A percentile compares a stretch with the other conserved stretches of the same genome.
Evolutionary conservation across 2,113 vertebrate species (phyloP).

Genomic region (Campylorhamphus procurvoides): DNA sequence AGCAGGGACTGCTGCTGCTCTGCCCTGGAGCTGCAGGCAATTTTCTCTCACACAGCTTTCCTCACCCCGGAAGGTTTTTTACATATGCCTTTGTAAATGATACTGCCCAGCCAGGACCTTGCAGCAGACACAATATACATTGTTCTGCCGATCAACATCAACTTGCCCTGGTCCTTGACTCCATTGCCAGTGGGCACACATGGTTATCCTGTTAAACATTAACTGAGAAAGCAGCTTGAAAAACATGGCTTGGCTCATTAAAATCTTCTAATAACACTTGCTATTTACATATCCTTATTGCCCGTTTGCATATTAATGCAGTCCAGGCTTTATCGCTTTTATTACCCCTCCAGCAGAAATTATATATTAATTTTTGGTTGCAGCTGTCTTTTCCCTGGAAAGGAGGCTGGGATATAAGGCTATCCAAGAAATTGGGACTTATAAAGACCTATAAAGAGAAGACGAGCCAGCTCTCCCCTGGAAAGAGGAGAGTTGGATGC

Average conservation of each 20-base stretch:
- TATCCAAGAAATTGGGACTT: neutral
- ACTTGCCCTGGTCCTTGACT: neutral
- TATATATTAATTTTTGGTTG: neutral
- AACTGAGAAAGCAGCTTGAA: neutral
- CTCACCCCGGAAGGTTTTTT: neutral
- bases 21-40: neutral
- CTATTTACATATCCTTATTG: neutral
- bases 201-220: neutral
- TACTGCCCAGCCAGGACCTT: neutral
- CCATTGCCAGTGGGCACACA: neutral
- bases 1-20: neutral
- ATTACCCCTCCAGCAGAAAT: neutral
- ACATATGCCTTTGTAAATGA: neutral
- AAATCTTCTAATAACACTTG: neutral
- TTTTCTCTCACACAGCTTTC: rapidly evolving
- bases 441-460: neutral
- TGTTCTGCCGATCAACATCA: neutral
- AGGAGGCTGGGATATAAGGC: neutral
- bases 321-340: neutral
- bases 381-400: neutral
- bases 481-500: neutral
- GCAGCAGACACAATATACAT: neutral
- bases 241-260: neutral
- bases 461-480: neutral
- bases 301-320: neutral